Evolutionary conservation across 2,113 vertebrate genomes (phyloP), one percentile per base, ranked within the genome.

Genomic region (Cyprinodon brontotheroides): DNA sequence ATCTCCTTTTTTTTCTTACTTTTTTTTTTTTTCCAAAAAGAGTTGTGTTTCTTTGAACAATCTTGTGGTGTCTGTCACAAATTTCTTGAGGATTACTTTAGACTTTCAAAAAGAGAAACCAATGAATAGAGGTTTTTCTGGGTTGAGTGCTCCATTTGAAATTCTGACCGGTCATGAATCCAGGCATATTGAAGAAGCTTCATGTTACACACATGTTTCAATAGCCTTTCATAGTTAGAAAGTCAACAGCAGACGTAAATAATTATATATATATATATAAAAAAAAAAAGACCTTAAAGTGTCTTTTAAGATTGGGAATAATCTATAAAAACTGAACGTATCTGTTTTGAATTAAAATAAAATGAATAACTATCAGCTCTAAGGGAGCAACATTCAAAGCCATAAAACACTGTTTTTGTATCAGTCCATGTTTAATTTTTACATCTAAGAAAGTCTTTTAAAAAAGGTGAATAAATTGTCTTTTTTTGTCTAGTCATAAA

Each of bases 31-130:
- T 64, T 14, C 22, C 20, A 20, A 64, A 20, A 64, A 0, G 17
- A 77, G 72, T 79, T 74, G 60, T 83, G 59, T 6, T 78, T 75
- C 79, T 77, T 81, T 43, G 75, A 81, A 90, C 79, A 84, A 89
- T 72, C 76, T 71, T 0, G 48, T 50, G 68, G 75, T 85, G 79
- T 4, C 63, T 5, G 68, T 71, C 68, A 59, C 70, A 41, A 77
- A 86, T 81, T 82, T 84, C 37, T 72, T 74, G 41, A 69, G 87
- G 65, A 89, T 86, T 83, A 85, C 79, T 65, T 81, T 79, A 64
- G 80, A n/a, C 86, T 79, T 86, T 77, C 43, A 73, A 77, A 83
- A 70, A 68, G 40, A n/a, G 50, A 74, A 84, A 89, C 88, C 90
- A 59, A 85, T 91, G 72, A 70, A 87, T 87, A 69, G 63, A 75